phyloP scores from a whole-genome alignment of 2,113 vertebrate genomes.

The Gopherus evgoodei region DNA sequence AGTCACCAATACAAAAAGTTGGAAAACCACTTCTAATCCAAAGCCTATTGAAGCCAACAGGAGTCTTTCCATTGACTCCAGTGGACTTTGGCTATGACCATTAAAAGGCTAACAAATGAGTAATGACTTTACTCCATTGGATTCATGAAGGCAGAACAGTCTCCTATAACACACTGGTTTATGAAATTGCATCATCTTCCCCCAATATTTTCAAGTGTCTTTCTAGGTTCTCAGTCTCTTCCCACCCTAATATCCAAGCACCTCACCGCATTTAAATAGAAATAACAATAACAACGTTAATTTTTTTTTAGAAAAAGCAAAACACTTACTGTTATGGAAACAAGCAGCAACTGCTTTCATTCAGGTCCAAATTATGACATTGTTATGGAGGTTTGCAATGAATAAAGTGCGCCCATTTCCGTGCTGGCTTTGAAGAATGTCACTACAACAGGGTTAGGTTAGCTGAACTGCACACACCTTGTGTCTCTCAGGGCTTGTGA shows the following conservation, averaged over 20 bases:
- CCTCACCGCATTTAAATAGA: neutral
- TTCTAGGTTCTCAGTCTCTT: neutral
- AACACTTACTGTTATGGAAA: slow-evolving; percentile 74
- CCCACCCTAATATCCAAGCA: neutral
- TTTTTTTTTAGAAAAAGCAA: neutral
- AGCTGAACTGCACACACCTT: slow-evolving; percentile 43
- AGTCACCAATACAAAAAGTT: no score
- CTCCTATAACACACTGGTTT: neutral
- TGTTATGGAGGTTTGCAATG: slow-evolving; percentile 33
- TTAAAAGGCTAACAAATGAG: neutral
- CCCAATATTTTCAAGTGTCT: neutral
- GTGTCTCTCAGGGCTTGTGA: neutral
- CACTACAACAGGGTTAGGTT: neutral
- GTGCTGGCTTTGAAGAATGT: neutral
- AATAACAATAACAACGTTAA: neutral
- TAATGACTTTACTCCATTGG: neutral
- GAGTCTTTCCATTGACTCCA: neutral
- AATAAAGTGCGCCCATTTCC: neutral
- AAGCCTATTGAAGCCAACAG: fast-evolving
- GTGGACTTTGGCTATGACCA: neutral
- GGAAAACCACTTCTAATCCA: neutral
- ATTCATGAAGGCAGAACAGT: neutral
- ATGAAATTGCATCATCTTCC: neutral
- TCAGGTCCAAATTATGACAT: slow-evolving; percentile 21
- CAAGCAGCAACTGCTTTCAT: neutral